A percentile compares a stretch with the other conserved stretches of the same genome.
These are phyloP conservation scores for Sebastes umbrosus DNA, from an alignment of 2,797 vertebrate species.

Conservation along the genomic window DNA sequence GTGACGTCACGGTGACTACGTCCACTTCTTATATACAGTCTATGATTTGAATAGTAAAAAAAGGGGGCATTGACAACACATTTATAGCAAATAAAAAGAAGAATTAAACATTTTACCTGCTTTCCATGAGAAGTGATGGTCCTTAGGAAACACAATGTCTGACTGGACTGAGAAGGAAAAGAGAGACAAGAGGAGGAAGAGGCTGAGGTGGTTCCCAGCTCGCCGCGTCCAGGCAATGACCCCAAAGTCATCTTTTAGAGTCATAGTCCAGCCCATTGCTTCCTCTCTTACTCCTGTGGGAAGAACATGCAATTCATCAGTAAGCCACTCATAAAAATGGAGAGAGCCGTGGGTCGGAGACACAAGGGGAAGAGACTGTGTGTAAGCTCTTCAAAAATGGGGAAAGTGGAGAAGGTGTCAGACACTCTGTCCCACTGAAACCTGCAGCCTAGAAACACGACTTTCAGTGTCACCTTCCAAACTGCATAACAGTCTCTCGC, in stretches of 20 bases:
- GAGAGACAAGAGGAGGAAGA: constrained; percentile 83
- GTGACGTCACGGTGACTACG: no score
- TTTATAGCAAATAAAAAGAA: background rate
- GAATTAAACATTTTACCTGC: constrained; percentile 84
- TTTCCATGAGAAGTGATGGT: constrained; percentile 93
- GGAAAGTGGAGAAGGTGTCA: constrained; percentile 3
- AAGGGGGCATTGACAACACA: background rate
- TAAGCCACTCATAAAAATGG: constrained; percentile 29
- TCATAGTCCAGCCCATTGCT: constrained; percentile 92
- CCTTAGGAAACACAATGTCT: constrained; percentile 85
- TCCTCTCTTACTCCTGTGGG: constrained; percentile 86
- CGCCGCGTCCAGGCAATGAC: constrained; percentile 82
- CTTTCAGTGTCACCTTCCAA: constrained; percentile 33
- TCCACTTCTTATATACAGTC: no score
- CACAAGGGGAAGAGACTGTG: background rate
- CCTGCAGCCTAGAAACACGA: constrained; percentile 26
- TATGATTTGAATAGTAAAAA: background rate
- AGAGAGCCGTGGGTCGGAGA: constrained; percentile 1
- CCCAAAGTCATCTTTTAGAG: constrained; percentile 86
- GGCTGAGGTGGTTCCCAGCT: constrained; percentile 75
- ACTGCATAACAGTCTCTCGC: constrained; percentile 5
- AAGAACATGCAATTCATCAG: constrained; percentile 59
- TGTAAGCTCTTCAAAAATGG: constrained; percentile 1
- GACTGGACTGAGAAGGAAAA: constrained; percentile 80
- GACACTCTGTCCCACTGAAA: constrained; percentile 9